Conservation (phyloP, 2,797 vertebrate genomes). For the Eleutherodactylus coqui region DNA sequence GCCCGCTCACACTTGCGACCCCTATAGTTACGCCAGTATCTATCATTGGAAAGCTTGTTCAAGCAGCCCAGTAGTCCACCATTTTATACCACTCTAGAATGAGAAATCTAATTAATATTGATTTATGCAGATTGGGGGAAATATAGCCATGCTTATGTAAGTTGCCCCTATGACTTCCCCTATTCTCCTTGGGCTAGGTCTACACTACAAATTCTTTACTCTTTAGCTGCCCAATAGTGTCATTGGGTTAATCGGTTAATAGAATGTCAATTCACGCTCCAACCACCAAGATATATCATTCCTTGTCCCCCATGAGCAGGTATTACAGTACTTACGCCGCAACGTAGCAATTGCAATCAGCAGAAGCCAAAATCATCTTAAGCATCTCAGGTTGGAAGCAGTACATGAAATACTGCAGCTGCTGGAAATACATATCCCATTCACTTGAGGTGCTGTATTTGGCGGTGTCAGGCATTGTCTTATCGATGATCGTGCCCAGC, state of each 20-base stretch:
- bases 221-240: neutral
- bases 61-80: too few relatives aligned
- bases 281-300: neutral
- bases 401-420: constrained; percentile 52
- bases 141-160: neutral
- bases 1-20: too few relatives aligned
- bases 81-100: too few relatives aligned
- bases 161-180: neutral
- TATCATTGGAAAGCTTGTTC: too few relatives aligned
- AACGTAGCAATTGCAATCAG: constrained; percentile 56
- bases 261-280: neutral
- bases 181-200: neutral
- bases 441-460: constrained; percentile 35
- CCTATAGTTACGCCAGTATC: too few relatives aligned
- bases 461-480: neutral
- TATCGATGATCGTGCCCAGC: too few relatives aligned
- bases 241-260: neutral
- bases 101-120: too few relatives aligned
- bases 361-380: constrained; percentile 44
- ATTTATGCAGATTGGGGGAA: neutral
- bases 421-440: constrained; percentile 54
- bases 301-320: neutral
- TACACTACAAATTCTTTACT: neutral
- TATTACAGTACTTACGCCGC: constrained; percentile 61
- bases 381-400: constrained; percentile 29